Conservation (phyloP, 2,888 invertebrate genomes). For the Thereva unica region DNA sequence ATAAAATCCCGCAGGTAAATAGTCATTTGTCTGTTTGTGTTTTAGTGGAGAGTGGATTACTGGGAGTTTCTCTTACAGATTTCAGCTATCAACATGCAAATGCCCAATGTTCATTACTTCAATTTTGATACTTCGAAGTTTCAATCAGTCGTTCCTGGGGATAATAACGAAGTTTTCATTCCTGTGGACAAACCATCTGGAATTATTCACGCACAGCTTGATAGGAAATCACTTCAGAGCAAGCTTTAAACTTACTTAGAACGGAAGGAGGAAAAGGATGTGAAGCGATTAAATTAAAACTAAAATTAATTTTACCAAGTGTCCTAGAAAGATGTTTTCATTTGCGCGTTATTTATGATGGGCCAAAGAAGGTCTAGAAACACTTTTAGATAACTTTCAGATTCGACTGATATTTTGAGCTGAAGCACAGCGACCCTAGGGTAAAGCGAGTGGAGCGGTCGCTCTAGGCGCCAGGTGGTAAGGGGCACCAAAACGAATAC, state of each 20-base stretch:
- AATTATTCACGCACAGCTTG: slow-evolving; percentile 73
- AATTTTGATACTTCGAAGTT: slow-evolving; percentile 76
- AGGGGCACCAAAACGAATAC: too few relatives aligned
- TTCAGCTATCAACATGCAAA: slow-evolving; percentile 71
- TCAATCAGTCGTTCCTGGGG: slow-evolving; percentile 66
- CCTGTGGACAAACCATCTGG: slow-evolving; percentile 81
- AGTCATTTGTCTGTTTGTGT: neutral
- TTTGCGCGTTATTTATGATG: too few relatives aligned
- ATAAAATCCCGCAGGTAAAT: slow-evolving; percentile 69
- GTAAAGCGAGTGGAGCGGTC: too few relatives aligned
- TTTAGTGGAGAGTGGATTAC: neutral
- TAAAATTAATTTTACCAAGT: too few relatives aligned
- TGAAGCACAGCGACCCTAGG: too few relatives aligned
- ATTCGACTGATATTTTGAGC: too few relatives aligned
- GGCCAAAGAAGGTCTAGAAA: too few relatives aligned
- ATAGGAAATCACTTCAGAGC: slow-evolving; percentile 58
- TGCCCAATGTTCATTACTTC: slow-evolving; percentile 83
- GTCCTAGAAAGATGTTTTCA: too few relatives aligned
- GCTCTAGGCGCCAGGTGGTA: too few relatives aligned
- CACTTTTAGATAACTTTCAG: too few relatives aligned
- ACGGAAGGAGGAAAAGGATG: neutral
- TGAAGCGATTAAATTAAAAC: too few relatives aligned
- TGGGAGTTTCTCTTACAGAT: slow-evolving; percentile 59
- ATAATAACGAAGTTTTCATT: slow-evolving; percentile 71
- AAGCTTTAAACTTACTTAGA: slow-evolving; percentile 47